These are phyloP conservation scores for Semicossyphus pulcher DNA, from an alignment of 2,113 vertebrate genomes.

Conservation along the genomic window DNA sequence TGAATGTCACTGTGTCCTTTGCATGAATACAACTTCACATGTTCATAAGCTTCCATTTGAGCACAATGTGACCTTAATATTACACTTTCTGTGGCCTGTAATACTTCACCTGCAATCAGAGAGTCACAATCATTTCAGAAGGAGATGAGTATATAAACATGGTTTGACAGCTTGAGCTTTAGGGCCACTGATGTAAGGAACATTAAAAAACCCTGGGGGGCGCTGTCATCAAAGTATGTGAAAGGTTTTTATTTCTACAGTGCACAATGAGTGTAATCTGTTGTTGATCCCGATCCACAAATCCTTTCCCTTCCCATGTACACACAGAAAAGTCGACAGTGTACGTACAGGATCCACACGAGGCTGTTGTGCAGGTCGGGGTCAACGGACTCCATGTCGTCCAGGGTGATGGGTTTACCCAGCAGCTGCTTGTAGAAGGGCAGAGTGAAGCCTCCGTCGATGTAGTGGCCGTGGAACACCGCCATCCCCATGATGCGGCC, in stretches of 20 bases:
- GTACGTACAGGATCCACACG: slow-evolving; percentile 98
- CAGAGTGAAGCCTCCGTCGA: slow-evolving; percentile 96
- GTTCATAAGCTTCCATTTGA: too few relatives aligned
- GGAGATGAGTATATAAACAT: background rate
- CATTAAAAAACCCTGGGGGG: slow-evolving; percentile 28
- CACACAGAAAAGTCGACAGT: too few relatives aligned
- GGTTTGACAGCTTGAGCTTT: background rate
- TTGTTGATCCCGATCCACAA: too few relatives aligned
- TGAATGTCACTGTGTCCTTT: too few relatives aligned
- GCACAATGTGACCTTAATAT: too few relatives aligned
- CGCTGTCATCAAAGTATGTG: slow-evolving; percentile 33
- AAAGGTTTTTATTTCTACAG: background rate
- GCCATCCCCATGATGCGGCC: slow-evolving; percentile 99
- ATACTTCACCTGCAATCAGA: too few relatives aligned
- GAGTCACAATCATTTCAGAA: too few relatives aligned
- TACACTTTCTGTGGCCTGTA: too few relatives aligned
- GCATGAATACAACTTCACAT: too few relatives aligned
- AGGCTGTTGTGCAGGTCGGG: slow-evolving; percentile 99
- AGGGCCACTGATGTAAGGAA: slow-evolving; percentile 8
- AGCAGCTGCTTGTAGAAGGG: slow-evolving; percentile 99
- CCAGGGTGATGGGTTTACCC: slow-evolving; percentile 97
- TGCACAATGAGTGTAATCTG: too few relatives aligned
- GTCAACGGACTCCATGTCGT: slow-evolving; percentile 98
- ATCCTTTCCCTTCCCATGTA: too few relatives aligned
- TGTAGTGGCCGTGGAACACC: slow-evolving; percentile 98